Conservation (phyloP, 1,140 invertebrate species). For the Drosophila pruinosa region DNA sequence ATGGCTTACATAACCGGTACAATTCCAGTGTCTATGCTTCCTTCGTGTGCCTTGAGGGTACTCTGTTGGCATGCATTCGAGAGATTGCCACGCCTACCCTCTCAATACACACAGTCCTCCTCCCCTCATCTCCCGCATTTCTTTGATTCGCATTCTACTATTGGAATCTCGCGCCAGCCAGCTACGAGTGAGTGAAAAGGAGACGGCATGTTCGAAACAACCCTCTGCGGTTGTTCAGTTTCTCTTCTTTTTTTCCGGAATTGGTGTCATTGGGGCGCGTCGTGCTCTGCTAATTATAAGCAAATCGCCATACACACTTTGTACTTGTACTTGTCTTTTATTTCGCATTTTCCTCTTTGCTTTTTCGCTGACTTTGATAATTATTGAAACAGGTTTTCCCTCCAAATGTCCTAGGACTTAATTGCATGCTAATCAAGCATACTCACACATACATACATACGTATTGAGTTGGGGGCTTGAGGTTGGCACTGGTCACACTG, state of each 20-base stretch:
- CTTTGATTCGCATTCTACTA: constrained; percentile 42
- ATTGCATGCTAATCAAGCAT: constrained; percentile 27
- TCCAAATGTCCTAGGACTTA: constrained; percentile 27
- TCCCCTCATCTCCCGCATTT: constrained; percentile 30
- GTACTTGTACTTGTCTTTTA: constrained; percentile 21
- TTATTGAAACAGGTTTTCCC: constrained; percentile 14
- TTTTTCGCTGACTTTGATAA: constrained; percentile 15
- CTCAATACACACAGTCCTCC: background rate
- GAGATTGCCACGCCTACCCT: constrained; percentile 29
- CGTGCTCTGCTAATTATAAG: constrained; percentile 61
- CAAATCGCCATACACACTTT: constrained; percentile 30
- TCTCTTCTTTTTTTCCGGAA: constrained; percentile 57
- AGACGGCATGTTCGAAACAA: constrained; percentile 34
- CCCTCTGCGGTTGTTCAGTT: constrained; percentile 35
- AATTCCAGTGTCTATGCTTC: constrained; percentile 32
- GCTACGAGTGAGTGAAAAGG: background rate
- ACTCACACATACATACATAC: constrained; percentile 33
- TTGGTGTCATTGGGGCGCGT: constrained; percentile 70
- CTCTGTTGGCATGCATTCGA: constrained; percentile 43
- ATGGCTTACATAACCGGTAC: constrained; percentile 76
- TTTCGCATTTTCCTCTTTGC: background rate
- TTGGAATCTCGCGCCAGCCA: constrained; percentile 42
- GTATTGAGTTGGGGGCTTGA: background rate
- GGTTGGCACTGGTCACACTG: background rate
- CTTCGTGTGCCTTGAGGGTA: background rate